A percentile compares a stretch with the other conserved stretches of the same genome.
Conservation (phyloP, 1,140 invertebrate species). For the Centruroides vittatus region DNA sequence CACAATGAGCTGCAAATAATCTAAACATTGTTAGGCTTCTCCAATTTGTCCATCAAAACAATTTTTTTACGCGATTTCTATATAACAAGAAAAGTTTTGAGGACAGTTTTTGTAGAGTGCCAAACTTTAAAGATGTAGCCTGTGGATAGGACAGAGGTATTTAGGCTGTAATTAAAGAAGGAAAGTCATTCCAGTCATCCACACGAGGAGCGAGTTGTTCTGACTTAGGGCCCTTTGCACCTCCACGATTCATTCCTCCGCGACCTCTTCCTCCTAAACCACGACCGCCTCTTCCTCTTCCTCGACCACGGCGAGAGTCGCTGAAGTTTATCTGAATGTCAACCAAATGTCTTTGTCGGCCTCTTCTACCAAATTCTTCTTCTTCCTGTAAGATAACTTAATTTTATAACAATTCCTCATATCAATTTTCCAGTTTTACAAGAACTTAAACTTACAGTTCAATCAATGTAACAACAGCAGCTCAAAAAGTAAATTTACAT, state of each 20-base stretch:
- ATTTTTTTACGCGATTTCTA: too few relatives aligned
- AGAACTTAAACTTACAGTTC: too few relatives aligned
- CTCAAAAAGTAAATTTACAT: too few relatives aligned
- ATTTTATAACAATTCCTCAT: neutral
- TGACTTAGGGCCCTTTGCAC: constrained; percentile 10
- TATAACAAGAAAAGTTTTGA: too few relatives aligned
- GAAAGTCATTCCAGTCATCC: constrained; percentile 89
- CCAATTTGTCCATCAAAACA: too few relatives aligned
- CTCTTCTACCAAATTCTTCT: constrained; percentile 62
- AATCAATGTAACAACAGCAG: too few relatives aligned
- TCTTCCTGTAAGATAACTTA: constrained; percentile 23
- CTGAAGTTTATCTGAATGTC: constrained; percentile 82
- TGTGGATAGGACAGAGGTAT: too few relatives aligned
- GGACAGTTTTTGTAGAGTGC: too few relatives aligned
- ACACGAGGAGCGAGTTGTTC: constrained; percentile 70
- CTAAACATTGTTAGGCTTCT: too few relatives aligned
- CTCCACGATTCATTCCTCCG: constrained; percentile 11
- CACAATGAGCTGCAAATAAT: too few relatives aligned
- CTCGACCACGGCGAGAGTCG: constrained; percentile 53
- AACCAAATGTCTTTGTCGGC: constrained; percentile 67
- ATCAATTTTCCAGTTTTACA: neutral
- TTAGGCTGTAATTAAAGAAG: constrained; percentile 50
- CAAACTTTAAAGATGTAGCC: too few relatives aligned
- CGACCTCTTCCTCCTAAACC: constrained; percentile 14
- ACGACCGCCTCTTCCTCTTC: constrained; percentile 17